Evolutionary conservation across 2,113 vertebrate species (phyloP), one percentile per base, ranked within the genome.

Genomic region (Setophaga kirtlandii): DNA sequence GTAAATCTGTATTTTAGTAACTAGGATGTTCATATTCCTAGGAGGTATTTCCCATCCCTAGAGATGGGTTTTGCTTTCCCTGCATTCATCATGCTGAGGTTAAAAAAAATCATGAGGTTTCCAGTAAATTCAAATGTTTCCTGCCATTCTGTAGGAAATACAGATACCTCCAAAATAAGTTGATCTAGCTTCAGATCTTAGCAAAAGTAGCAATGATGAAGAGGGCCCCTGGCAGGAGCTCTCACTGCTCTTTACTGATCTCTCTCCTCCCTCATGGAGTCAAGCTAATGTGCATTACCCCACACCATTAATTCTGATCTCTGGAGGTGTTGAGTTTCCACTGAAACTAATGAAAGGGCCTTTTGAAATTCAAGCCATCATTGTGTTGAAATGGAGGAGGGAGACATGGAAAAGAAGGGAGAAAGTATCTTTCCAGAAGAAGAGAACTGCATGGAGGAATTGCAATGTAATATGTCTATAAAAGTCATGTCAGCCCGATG

Each of bases 271-370:
- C 60, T 94, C 50, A 6, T 24, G 42, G 58, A 82, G 47, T 87
- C 5, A 13, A 87, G 65, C 53, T 93, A 46, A 91, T 77, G 62
- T 63, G 64, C 23, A 59, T 78, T 93, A 71, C 68, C 83, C 76
- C 79, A 89, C 50, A 75, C 42, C 35, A 25, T 93, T 91, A 95
- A 84, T 86, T 88, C 80, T 71, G 64, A 80, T 90, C 84, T 84
- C 91, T 80, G 77, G 78, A 95, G 78, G 71, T 91, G 81, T 60
- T 90, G 65, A 65, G 37, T 91, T 95, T 93, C 80, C 67, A n/a
- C 53, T 65, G 59, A 87, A 90, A 89, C 67, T 87, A 86, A 60
- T 75, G 79, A 93, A 82, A 86, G 52, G 63, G 31, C 47, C 65
- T 94, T 92, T 82, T 67, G 89, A 93, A 95, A 95, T 70, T 90